Evolutionary conservation across 1,140 invertebrate species (phyloP), one percentile per base, ranked within the genome.

Genomic region (Tetraneura akinire): DNA sequence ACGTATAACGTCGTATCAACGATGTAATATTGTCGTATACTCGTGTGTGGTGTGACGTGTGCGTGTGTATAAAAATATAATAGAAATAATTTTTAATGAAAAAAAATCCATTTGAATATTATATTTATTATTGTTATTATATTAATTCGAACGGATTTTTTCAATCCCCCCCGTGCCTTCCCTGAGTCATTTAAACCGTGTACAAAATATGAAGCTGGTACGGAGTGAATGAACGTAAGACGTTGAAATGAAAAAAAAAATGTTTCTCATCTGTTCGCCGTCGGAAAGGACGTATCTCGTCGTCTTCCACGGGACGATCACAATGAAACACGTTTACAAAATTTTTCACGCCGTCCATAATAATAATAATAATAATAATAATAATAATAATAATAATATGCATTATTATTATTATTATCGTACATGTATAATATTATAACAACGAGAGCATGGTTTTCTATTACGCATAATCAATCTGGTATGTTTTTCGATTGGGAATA

Each of bases 271-370:
- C 23, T 29, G 23, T 45, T n/a, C 16, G 68, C 10, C 49, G 68
- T n/a, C 49, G 68, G 10, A 51, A 49, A 29, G 23, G 26, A 49
- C 68, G 66, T n/a, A n/a, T n/a, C n/a, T n/a, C n/a, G n/a, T 42
- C 62, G 37, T 42, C 13, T 37, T 47, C 37, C 29, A 16, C 62
- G 21, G 37, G 66, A 26, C 66, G 21, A 49, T 42, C 47, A 70
- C 66, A 71, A 71, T 71, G 68, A 51, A 71, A 71, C 68, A 71
- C 68, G 68, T 71, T 71, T 71, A 71, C 47, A n/a, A 71, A 71
- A 71, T 71, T 71, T 71, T 71, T 71, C 68, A 71, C 68, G 68
- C 68, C 51, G 47, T 71, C 68, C 68, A 16, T 8, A 51, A 53
- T n/a, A n/a, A 53, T 47, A 10, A 53, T n/a, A 53, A 53, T 53